phyloP scores from a whole-genome alignment of 2,888 invertebrate genomes.

The Blera fallax region DNA sequence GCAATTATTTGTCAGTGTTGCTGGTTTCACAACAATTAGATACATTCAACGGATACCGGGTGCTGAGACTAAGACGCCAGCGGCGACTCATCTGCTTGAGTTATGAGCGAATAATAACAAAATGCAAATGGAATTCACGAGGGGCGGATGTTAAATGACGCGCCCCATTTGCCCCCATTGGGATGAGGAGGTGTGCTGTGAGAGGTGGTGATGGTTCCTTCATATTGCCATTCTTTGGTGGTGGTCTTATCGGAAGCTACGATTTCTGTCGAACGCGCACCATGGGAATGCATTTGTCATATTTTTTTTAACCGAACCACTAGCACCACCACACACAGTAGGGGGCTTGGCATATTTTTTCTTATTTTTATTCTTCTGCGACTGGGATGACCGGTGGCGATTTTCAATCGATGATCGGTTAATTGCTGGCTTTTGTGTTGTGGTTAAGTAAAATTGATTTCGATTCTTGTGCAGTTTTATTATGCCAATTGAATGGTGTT shows the following conservation, averaged over 20 bases:
- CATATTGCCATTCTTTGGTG: slow-evolving; percentile 63
- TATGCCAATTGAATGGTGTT: slow-evolving; percentile 52
- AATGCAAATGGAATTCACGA: slow-evolving; percentile 70
- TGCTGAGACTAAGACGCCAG: slow-evolving; percentile 61
- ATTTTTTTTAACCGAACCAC: neutral
- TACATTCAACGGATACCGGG: slow-evolving; percentile 36
- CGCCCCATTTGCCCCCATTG: slow-evolving; percentile 60
- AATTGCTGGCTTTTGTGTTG: slow-evolving; percentile 66
- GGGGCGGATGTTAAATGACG: slow-evolving; percentile 70
- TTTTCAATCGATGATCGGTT: slow-evolving; percentile 72
- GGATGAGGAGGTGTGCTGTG: neutral
- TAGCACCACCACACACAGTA: slow-evolving; percentile 24
- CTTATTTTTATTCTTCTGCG: neutral
- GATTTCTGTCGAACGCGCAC: slow-evolving; percentile 74
- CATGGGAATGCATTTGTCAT: slow-evolving; percentile 70
- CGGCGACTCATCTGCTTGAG: slow-evolving; percentile 68
- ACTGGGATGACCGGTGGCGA: slow-evolving; percentile 68
- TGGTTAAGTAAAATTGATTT: slow-evolving; percentile 71
- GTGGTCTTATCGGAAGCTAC: slow-evolving; percentile 82
- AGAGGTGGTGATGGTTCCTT: slow-evolving; percentile 7
- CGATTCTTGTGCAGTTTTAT: slow-evolving; percentile 67
- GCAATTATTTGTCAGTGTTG: slow-evolving; percentile 65
- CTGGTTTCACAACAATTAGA: slow-evolving; percentile 43
- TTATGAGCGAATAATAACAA: slow-evolving; percentile 67
- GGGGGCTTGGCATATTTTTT: slow-evolving; percentile 47